Percentiles rank a stretch among this genome's conserved stretches.
These are phyloP conservation scores for Drosophila gaucha DNA, from an alignment of 2,888 invertebrate species.

Conservation along the genomic window DNA sequence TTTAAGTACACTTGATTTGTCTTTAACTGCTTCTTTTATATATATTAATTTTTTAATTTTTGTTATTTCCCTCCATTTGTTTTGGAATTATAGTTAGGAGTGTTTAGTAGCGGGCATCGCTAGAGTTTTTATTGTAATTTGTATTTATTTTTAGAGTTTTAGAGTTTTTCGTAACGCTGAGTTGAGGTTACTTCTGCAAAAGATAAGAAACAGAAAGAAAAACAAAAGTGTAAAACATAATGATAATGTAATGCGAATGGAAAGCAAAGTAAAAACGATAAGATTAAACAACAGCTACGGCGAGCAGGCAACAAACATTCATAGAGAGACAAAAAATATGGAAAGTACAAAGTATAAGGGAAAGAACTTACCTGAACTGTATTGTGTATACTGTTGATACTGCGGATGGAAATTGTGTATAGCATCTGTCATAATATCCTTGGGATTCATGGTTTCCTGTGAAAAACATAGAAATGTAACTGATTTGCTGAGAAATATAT, in stretches of 20 bases:
- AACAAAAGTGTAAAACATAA: conserved; percentile 62
- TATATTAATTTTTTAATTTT: conserved; percentile 25
- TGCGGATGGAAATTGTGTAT: conserved; percentile 99
- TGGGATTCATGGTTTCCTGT: conserved; percentile 98
- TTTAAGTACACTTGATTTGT: conserved; percentile 72
- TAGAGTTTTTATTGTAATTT: conserved; percentile 34
- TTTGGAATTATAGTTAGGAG: conserved; percentile 45
- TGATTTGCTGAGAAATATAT: not conserved
- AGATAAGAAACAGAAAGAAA: conserved; percentile 84
- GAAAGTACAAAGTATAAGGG: conserved; percentile 5
- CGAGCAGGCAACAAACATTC: conserved; percentile 56
- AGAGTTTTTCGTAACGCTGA: conserved; percentile 97
- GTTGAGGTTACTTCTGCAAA: conserved; percentile 96
- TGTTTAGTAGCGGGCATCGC: conserved; percentile 58
- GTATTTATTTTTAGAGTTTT: conserved; percentile 83
- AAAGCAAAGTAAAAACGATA: conserved; percentile 50
- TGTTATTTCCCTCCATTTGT: conserved; percentile 47
- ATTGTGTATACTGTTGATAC: conserved; percentile 99
- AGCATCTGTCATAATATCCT: conserved; percentile 99
- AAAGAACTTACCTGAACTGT: conserved; percentile 92
- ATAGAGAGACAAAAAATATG: conserved; percentile 21
- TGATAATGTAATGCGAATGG: conserved; percentile 47
- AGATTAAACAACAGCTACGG: conserved; percentile 45
- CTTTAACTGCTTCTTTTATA: conserved; percentile 33
- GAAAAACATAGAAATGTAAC: conserved; percentile 47